Base-by-base conservation (phyloP, 2,113 vertebrate genomes). In the Hippolais icterina region DNA sequence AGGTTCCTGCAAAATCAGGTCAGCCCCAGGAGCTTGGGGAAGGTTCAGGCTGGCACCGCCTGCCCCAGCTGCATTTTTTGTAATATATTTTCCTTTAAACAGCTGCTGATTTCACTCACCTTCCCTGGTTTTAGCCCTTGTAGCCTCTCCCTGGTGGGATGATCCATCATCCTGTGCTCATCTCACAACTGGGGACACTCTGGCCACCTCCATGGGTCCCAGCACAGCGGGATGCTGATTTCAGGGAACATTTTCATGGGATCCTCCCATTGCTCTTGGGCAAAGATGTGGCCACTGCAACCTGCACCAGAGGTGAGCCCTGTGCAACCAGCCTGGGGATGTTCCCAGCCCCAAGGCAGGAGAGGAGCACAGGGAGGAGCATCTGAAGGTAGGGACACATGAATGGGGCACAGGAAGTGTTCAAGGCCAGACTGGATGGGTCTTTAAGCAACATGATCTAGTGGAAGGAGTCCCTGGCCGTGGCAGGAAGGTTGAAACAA, bases 1-100 rank as follows among this genome's bases (percentile, higher is more conserved):
- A 95, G 47, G 83, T 47, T 93, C 75, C 91, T 83, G 80, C 52
- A 89, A 92, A 95, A 96, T 60, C 79, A 93, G 95, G 94, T 90
- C 96, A 97, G 81, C n/a, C 49, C 52, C 65, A 44, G 77, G 81
- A 93, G 90, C 69, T 8, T 25, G n/a, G 31, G 42, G 63, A 23
- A 41, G 64, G 68, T 54, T 88, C 78, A 47, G 72, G 15, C 68
- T 74, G 87, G 59, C 68, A 80, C 41, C 0, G 12, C 78, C 87
- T 78, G 69, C 41, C 57, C 57, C 75, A 60, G 37, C 77, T 70
- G 69, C 39, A 10, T 41, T 87, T 83, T 44, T 35, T 47, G 22
- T 17, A 50, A 37, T 4, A 31, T 31, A n/a, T 88, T 91, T 90
- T 71, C 56, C 41, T 65, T 79, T 61, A 28, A 57, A 41, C 12